Base-by-base conservation (phyloP, 2,888 invertebrate species). In the Rhamphomyia laevipes region DNA sequence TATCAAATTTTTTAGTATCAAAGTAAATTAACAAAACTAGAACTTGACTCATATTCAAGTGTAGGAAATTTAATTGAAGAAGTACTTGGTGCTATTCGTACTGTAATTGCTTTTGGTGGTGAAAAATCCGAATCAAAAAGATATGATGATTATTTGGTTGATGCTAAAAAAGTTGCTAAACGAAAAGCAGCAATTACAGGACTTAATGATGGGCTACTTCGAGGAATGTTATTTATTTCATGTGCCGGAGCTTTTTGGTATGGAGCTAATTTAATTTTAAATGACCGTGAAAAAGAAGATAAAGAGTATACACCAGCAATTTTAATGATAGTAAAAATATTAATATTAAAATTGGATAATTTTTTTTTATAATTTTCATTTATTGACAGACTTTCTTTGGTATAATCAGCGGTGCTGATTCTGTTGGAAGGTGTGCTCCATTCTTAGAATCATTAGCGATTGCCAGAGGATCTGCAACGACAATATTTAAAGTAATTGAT, bases 191-290 rank as follows among this genome's bases (percentile, higher is more conserved):
- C 79, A 52, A 80, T 75, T 63, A 77, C 82, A 0, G 84, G 84
- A 0, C 63, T 83, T 1, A 84, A 84, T 18, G 80, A 81, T 47
- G 82, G 78, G 0, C 63, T 83, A 0, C 79, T 83, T 77, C 84
- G 83, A 81, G 72, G 83, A 44, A 77, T 85, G 54, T 78, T 84
- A 47, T 86, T 83, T 61, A 73, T 78, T 30, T 78, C 82, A 11
- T 83, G 83, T 59, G 79, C 84, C 0, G 67, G 84, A 1, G 77
- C 84, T 1, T 87, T 88, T 65, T 87, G 85, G 82, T 87, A 85
- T 61, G 88, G 88, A 0, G 80, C 84, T 0, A 74, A 76, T 45
- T 72, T 87, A 16, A 81, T 86, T 46, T 59, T 85, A 38, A 75
- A 78, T 0, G 79, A 80, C 62, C 73, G 80, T 12, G 66, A 71